Conservation (phyloP, 2,888 invertebrate species). For the Andrena chrysosceles region DNA sequence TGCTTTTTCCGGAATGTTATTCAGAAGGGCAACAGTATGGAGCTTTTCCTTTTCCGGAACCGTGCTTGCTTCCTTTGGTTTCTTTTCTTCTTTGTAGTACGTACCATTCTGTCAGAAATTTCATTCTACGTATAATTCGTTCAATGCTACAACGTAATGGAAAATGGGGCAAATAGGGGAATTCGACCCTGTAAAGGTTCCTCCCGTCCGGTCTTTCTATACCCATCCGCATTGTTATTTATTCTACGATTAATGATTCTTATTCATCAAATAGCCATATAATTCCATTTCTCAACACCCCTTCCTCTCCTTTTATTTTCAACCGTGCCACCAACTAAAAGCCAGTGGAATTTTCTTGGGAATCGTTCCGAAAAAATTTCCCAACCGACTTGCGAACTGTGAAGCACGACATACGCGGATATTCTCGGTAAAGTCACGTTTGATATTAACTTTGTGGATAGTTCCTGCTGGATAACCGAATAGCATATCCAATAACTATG, state of each 20-base stretch:
- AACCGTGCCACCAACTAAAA: too few relatives aligned
- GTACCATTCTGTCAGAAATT: constrained; percentile 8
- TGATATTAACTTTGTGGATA: constrained; percentile 31
- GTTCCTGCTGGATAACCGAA: constrained; percentile 14
- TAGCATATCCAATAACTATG: constrained; percentile 2
- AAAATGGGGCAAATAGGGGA: not conserved
- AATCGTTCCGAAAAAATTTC: not conserved
- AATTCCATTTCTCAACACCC: too few relatives aligned
- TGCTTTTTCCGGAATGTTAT: not conserved
- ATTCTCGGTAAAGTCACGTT: constrained; percentile 14
- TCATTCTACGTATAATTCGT: constrained; percentile 8
- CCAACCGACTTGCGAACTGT: not conserved
- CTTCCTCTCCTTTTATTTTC: not conserved
- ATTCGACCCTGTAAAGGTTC: not conserved
- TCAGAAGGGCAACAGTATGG: not conserved
- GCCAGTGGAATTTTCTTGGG: too few relatives aligned
- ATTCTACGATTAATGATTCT: not conserved
- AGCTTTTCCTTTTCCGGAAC: not conserved
- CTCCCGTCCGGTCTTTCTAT: not conserved
- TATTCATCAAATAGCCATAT: not conserved
- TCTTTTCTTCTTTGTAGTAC: not conserved
- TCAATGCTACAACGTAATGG: not conserved
- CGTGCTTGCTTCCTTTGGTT: not conserved
- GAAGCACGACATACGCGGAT: not conserved
- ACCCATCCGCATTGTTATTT: not conserved